Conservation (phyloP, 2,888 invertebrate genomes). For the Plebejus anna region DNA sequence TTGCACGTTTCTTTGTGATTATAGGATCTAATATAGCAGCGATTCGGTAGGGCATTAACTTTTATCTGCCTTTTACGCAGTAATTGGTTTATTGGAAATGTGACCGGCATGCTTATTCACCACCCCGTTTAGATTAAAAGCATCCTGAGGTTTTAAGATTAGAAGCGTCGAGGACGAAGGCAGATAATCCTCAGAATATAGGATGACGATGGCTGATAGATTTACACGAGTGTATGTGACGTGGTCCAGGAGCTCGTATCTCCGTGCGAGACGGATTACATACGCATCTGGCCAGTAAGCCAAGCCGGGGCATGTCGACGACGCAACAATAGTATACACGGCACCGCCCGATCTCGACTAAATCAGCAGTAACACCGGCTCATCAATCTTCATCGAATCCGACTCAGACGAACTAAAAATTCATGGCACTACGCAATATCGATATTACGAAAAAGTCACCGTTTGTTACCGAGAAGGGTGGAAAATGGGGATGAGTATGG, state of each 20-base stretch:
- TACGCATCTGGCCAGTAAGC: slow-evolving; percentile 8
- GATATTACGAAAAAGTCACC: slow-evolving; percentile 43
- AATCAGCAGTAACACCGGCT: slow-evolving; percentile 4
- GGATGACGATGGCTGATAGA: not conserved
- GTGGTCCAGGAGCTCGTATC: not conserved
- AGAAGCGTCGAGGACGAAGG: not conserved
- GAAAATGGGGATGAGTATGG: slow-evolving; percentile 73
- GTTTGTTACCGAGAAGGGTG: slow-evolving; percentile 69
- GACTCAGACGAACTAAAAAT: slow-evolving; percentile 37
- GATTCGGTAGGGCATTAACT: slow-evolving; percentile 25
- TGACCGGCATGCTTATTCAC: not conserved
- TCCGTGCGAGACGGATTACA: slow-evolving; percentile 15
- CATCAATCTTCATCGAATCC: slow-evolving; percentile 17
- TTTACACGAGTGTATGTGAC: slow-evolving; percentile 13
- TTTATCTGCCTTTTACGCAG: slow-evolving; percentile 19
- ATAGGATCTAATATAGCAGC: slow-evolving; percentile 26
- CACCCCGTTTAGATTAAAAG: not conserved
- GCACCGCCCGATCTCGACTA: not conserved
- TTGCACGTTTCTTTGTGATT: slow-evolving; percentile 29
- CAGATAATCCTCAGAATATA: not conserved
- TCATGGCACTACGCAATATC: slow-evolving; percentile 44
- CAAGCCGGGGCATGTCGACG: not conserved
- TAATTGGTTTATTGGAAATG: slow-evolving; percentile 19
- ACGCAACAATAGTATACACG: not conserved
- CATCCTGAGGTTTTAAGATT: slow-evolving; percentile 10